phyloP scores from a whole-genome alignment of 35 echinoderm and acorn worm species.

The Anneissia japonica region DNA sequence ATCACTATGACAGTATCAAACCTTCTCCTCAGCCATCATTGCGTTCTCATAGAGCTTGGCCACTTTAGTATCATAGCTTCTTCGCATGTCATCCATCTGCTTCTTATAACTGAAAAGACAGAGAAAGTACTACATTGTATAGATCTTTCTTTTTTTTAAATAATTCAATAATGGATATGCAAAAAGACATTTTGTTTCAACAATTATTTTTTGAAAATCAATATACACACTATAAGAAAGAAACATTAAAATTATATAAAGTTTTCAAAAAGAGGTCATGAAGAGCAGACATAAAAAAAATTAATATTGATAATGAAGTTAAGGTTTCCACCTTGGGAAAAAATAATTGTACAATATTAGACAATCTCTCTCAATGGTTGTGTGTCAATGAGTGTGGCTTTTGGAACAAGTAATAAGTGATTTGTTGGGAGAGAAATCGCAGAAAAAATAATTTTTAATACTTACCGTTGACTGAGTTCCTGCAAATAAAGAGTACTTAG shows the following conservation, averaged over 20 bases:
- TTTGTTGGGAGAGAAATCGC: not conserved
- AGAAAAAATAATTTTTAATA: not conserved
- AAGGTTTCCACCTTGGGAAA: not conserved
- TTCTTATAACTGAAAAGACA: constrained; percentile 71
- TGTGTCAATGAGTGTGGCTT: not conserved
- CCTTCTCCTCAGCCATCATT: constrained; percentile 69
- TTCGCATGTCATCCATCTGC: constrained; percentile 98
- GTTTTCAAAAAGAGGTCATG: too few relatives aligned
- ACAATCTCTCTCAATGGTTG: not conserved
- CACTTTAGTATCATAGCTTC: constrained; percentile 74
- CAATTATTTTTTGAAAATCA: too few relatives aligned
- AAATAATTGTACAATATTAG: not conserved
- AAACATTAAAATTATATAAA: too few relatives aligned
- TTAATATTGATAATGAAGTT: not conserved
- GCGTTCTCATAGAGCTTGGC: constrained; percentile 59
- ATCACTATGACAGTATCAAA: not conserved
- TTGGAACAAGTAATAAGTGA: too few relatives aligned
- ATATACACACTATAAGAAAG: too few relatives aligned
- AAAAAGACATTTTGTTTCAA: too few relatives aligned
- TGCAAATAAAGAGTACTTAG: constrained; percentile 85
- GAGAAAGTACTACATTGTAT: too few relatives aligned
- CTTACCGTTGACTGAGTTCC: constrained; percentile 92
- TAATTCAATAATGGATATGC: too few relatives aligned
- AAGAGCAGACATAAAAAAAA: not conserved
- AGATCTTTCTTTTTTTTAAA: too few relatives aligned